A percentile compares a stretch with the other conserved stretches of the same genome.
These are phyloP conservation scores for Naso thynnoides DNA, from an alignment of 2,797 vertebrate species.

Conservation along the genomic window DNA sequence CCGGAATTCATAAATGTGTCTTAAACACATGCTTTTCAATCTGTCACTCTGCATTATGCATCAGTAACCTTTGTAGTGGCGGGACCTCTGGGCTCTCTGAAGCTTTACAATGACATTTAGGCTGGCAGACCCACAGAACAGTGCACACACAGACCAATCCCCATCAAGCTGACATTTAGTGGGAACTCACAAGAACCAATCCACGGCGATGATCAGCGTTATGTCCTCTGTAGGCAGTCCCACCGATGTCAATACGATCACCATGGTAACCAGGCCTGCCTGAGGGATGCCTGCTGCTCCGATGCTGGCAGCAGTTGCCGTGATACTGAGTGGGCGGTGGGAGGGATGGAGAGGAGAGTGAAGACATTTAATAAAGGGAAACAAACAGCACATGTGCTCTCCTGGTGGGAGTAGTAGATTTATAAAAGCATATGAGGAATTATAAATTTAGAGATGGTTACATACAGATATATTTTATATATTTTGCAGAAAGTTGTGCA, in stretches of 20 bases:
- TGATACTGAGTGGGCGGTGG: constrained; percentile 89
- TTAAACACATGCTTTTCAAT: constrained; percentile 47
- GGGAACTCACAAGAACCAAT: constrained; percentile 98
- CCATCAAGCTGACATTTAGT: constrained; percentile 82
- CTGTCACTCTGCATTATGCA: constrained; percentile 80
- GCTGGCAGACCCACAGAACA: constrained; percentile 45
- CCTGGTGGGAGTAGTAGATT: constrained; percentile 43
- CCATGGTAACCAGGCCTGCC: constrained; percentile 98
- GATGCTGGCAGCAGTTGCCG: constrained; percentile 96
- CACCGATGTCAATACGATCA: constrained; percentile 97
- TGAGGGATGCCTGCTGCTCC: constrained; percentile 98
- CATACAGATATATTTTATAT: constrained; percentile 8
- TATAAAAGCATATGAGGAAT: constrained; percentile 36
- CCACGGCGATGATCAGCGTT: constrained; percentile 96
- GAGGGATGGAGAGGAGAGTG: constrained; percentile 64
- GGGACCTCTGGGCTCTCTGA: constrained; percentile 73
- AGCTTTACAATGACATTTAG: constrained; percentile 84
- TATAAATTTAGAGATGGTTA: no score
- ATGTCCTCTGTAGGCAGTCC: constrained; percentile 98
- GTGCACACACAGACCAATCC: constrained; percentile 70
- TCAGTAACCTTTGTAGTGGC: constrained; percentile 80
- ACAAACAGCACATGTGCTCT: constrained; percentile 61
- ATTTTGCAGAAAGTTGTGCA: constrained; percentile 13
- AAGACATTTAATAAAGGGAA: constrained; percentile 74
- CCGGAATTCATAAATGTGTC: neutral